These are phyloP conservation scores for Lathamus discolor DNA, from an alignment of 2,113 vertebrate genomes.

Conservation along the genomic window DNA sequence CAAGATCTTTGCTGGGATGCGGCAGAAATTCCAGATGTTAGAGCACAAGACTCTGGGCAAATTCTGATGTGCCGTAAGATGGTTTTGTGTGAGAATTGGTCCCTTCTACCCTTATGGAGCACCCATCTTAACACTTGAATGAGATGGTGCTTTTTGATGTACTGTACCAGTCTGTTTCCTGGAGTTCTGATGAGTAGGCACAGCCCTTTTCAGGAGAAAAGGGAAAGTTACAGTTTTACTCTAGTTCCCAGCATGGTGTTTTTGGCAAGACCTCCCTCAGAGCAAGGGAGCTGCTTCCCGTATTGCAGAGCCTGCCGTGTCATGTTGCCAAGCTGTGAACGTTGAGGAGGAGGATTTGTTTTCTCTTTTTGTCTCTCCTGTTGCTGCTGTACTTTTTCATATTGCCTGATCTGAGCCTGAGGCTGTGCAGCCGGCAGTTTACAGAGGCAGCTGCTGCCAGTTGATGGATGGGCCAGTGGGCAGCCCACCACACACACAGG, in stretches of 20 bases:
- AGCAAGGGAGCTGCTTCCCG: rapidly evolving
- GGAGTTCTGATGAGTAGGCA: background rate
- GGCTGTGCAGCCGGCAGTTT: background rate
- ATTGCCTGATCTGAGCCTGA: background rate
- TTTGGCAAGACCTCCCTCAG: background rate
- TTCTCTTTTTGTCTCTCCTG: background rate
- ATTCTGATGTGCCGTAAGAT: rapidly evolving
- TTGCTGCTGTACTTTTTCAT: background rate
- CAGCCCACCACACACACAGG: rapidly evolving
- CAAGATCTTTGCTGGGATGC: background rate
- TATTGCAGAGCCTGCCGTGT: rapidly evolving
- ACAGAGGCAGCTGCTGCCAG: rapidly evolving
- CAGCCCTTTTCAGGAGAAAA: background rate
- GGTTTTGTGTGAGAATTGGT: background rate
- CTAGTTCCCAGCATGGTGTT: background rate
- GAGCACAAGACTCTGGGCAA: background rate
- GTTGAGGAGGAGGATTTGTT: background rate
- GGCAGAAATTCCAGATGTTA: background rate
- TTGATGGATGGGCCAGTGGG: rapidly evolving
- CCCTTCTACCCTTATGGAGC: background rate
- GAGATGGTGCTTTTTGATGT: background rate
- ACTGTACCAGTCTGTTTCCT: background rate
- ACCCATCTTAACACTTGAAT: rapidly evolving
- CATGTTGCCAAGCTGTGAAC: rapidly evolving
- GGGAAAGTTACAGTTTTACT: background rate